Conservation (phyloP, 1,140 invertebrate genomes). For the Brachionus koreanus region DNA sequence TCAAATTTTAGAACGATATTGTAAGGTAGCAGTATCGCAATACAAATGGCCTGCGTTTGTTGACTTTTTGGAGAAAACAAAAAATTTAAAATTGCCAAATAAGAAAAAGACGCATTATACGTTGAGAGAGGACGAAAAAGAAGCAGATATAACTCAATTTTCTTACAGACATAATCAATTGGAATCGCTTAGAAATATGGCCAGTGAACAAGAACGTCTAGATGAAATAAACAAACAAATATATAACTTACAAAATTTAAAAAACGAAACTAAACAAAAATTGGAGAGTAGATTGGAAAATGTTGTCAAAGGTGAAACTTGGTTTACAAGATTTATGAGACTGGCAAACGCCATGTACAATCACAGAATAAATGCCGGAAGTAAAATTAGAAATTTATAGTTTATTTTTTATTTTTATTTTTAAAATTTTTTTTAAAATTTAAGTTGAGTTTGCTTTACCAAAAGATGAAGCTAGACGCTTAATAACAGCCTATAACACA, state of each 20-base stretch:
- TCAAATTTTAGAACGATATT: constrained; percentile 41
- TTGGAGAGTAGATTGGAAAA: constrained; percentile 21
- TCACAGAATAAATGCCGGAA: constrained; percentile 30
- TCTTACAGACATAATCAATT: constrained; percentile 16
- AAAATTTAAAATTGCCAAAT: constrained; percentile 29
- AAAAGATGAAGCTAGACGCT: constrained; percentile 35
- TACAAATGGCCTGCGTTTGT: constrained; percentile 44
- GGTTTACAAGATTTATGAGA: constrained; percentile 44
- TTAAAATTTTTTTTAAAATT: neutral
- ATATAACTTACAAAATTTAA: constrained; percentile 42
- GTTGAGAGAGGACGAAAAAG: constrained; percentile 30
- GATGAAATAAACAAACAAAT: constrained; percentile 39
- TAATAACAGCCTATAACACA: constrained; percentile 32
- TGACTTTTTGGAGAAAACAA: constrained; percentile 41
- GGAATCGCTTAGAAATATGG: constrained; percentile 22
- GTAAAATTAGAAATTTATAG: neutral
- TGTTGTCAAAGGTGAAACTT: constrained; percentile 39
- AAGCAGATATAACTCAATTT: neutral
- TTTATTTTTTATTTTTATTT: neutral
- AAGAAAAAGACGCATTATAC: constrained; percentile 33
- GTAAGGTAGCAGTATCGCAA: neutral
- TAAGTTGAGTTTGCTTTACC: constrained; percentile 30
- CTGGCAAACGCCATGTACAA: constrained; percentile 42
- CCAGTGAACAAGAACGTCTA: constrained; percentile 40
- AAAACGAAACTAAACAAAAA: constrained; percentile 33